Conservation (phyloP, 2,113 vertebrate species). For the Urocynchramus pylzowi region DNA sequence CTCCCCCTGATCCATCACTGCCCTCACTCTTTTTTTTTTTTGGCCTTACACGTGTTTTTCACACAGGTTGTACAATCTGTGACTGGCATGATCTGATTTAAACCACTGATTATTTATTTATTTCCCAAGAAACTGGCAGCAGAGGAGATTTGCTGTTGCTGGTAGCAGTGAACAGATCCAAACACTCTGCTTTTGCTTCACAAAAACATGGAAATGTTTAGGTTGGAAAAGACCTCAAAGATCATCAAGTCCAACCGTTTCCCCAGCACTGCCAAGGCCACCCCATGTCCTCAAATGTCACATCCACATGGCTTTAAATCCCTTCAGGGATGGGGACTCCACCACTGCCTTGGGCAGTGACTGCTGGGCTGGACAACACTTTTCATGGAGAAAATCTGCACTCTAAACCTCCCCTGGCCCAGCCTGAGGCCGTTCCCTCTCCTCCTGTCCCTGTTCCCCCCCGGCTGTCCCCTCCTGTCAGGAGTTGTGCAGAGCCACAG, state of each 20-base stretch:
- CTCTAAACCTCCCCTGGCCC: fast-evolving
- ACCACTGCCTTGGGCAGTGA: not conserved
- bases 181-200: not conserved
- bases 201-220: not conserved
- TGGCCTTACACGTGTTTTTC: not conserved
- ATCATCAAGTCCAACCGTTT: not conserved
- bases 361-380: not conserved
- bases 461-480: not conserved
- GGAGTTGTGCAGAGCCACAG: not conserved
- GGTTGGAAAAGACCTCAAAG: not conserved
- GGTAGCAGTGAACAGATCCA: not conserved
- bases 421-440: not conserved
- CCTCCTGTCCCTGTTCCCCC: not conserved
- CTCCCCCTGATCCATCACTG: not conserved
- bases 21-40: not conserved
- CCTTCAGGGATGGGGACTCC: not conserved
- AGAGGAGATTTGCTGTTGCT: not conserved
- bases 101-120: not conserved
- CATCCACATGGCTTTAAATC: not conserved
- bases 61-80: not conserved
- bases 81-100: not conserved
- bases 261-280: not conserved
- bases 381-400: not conserved
- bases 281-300: not conserved
- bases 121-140: not conserved